Base-by-base conservation (phyloP, 2,113 vertebrate species). In the Platycercus adscitus region DNA sequence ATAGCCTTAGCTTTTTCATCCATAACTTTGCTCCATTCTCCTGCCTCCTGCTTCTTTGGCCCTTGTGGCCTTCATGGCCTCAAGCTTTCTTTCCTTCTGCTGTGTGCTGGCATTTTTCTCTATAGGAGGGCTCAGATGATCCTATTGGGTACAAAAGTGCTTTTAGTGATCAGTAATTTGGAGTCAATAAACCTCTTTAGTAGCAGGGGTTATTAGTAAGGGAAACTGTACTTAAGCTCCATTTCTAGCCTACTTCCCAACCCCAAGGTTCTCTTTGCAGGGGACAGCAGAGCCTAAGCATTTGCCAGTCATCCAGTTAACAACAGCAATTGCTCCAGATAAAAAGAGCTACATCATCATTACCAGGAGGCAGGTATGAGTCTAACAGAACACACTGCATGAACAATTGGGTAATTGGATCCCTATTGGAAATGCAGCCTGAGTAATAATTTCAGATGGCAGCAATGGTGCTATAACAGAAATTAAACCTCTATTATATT, bases 311-410 rank as follows among this genome's bases (percentile, higher is more conserved):
- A 39, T 35, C 44, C 81, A 83, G 79, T 93, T 96, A 86, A 71
- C 58, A 89, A 35, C 49, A 49, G 87, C 91, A 77, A 80, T 94
- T 89, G 87, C 94, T 94, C 85, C 76, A 77, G 70, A 96, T 88
- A 89, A 82, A 94, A 95, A 86, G 64, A 91, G 77, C 65, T 87
- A 75, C 65, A 89, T 92, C 90, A 72, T 91, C 92, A 89, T 91
- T 89, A 95, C 66, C 78, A 31, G 47, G 66, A 81, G 70, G 41
- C 69, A 90, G 82, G 69, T 88, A 69, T 75, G 80, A 79, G 37
- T 72, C 72, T 86, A 89, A 87, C 77, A 81, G 91, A 96, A 88
- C 65, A 87, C 91, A 71, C 39, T 79, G 82, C 64, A 68, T 64
- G 65, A 93, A 86, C 77, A 86, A 76, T 69, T 0, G 16, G 47